phyloP scores from a whole-genome alignment of 2,797 vertebrate genomes.

The Cyclopterus lumpus region DNA sequence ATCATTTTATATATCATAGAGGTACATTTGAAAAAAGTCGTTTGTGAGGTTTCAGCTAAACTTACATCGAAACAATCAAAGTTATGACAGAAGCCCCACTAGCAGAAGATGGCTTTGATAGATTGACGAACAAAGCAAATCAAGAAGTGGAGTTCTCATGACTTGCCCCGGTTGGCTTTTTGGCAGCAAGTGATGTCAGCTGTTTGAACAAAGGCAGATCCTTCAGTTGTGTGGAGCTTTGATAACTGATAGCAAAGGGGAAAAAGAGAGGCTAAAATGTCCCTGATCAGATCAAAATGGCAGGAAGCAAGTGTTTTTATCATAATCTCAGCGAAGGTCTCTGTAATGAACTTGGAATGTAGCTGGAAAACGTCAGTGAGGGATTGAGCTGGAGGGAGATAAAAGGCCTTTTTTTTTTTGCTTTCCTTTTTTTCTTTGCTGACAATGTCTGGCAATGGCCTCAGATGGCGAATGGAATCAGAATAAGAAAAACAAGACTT shows the following conservation, averaged over 20 bases:
- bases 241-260: slow-evolving; percentile 68
- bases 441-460: slow-evolving; percentile 10
- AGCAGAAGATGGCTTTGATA: slow-evolving; percentile 44
- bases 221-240: slow-evolving; percentile 50
- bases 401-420: slow-evolving; percentile 28
- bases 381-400: slow-evolving; percentile 67
- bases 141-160: slow-evolving; percentile 47
- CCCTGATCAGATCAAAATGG: slow-evolving; percentile 80
- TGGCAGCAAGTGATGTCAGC: slow-evolving; percentile 54
- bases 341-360: slow-evolving; percentile 75
- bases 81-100: slow-evolving; percentile 31
- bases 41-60: background rate
- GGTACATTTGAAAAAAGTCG: background rate
- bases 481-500: slow-evolving; percentile 3
- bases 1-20: slow-evolving; percentile 5
- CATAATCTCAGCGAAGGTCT: slow-evolving; percentile 73
- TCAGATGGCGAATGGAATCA: slow-evolving; percentile 15
- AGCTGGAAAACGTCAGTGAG: slow-evolving; percentile 59
- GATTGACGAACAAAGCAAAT: slow-evolving; percentile 43
- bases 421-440: slow-evolving; percentile 2
- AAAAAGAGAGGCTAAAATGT: slow-evolving; percentile 47
- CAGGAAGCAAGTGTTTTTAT: slow-evolving; percentile 84
- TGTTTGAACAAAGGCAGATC: slow-evolving; percentile 64
- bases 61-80: background rate
- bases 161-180: slow-evolving; percentile 33